Evolutionary conservation across 2,113 vertebrate genomes (phyloP).

Genomic region (Orthochromis malagaraziensis): DNA sequence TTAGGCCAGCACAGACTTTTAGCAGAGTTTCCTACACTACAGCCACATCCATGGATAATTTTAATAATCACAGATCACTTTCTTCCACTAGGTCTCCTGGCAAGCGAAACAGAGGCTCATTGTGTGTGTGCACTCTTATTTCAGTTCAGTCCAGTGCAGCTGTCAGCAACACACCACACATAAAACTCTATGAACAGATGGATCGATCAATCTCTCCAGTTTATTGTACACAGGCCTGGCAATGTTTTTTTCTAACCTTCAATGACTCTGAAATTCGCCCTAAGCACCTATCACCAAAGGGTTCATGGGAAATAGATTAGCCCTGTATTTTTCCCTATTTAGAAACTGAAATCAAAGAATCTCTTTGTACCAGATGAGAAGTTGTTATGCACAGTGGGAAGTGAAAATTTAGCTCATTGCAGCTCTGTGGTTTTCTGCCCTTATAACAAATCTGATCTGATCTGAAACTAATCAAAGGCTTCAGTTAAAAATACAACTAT

Average conservation of each 20-base stretch:
- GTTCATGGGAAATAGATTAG: background rate
- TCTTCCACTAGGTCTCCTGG: background rate
- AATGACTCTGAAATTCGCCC: background rate
- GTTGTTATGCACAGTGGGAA: background rate
- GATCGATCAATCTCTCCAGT: background rate
- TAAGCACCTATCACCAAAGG: background rate
- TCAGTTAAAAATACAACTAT: background rate
- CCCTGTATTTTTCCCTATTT: background rate
- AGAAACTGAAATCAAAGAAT: background rate
- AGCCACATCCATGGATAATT: slow-evolving; percentile 1
- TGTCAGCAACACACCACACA: background rate
- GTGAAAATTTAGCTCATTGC: background rate
- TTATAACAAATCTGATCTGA: background rate
- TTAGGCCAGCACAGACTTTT: background rate
- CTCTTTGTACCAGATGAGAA: background rate
- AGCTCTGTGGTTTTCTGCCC: background rate
- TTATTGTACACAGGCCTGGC: background rate
- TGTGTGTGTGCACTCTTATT: background rate
- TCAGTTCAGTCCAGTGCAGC: slow-evolving; percentile 2
- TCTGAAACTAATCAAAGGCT: background rate
- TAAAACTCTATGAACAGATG: slow-evolving; percentile 8
- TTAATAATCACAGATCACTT: slow-evolving; percentile 20
- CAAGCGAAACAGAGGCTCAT: background rate
- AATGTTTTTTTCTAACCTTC: background rate
- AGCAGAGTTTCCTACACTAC: slow-evolving; percentile 5